Percentiles rank a stretch among this genome's conserved stretches.
Conservation (phyloP, 2,797 vertebrate species). For the Pangasius krempfi region DNA sequence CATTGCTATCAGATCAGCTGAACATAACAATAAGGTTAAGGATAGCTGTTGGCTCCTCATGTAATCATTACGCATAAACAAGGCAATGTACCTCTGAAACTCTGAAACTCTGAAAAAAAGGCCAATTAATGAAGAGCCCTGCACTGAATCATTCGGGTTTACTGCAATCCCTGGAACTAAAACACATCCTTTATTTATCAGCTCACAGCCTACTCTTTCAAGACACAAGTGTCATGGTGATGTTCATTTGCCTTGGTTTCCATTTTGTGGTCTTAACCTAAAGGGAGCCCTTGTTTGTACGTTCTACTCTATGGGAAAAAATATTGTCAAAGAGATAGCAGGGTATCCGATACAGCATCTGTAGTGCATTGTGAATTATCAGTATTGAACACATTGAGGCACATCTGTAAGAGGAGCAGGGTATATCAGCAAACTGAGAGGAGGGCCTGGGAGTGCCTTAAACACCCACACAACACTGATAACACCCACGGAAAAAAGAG, state of each 20-base stretch:
- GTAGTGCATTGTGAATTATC: conserved; percentile 39
- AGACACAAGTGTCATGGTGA: background rate
- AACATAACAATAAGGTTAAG: background rate
- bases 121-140: background rate
- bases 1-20: conserved; percentile 8
- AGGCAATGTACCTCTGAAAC: conserved; percentile 11
- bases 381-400: conserved; percentile 49
- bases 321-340: background rate
- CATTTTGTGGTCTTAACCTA: conserved; percentile 1
- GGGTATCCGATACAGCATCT: background rate
- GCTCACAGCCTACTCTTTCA: background rate
- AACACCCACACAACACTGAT: conserved; percentile 33
- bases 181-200: background rate
- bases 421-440: conserved; percentile 6
- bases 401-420: conserved; percentile 31
- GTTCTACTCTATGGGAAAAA: background rate
- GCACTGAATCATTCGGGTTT: background rate
- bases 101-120: too few species aligned
- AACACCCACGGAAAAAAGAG: conserved; percentile 43
- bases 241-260: background rate
- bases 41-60: background rate
- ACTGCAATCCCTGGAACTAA: background rate
- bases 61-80: conserved; percentile 58
- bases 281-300: background rate
- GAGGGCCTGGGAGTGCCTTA: conserved; percentile 24